Evolutionary conservation across 2,113 vertebrate genomes (phyloP).

Genomic region (Pomatostomus ruficeps): DNA sequence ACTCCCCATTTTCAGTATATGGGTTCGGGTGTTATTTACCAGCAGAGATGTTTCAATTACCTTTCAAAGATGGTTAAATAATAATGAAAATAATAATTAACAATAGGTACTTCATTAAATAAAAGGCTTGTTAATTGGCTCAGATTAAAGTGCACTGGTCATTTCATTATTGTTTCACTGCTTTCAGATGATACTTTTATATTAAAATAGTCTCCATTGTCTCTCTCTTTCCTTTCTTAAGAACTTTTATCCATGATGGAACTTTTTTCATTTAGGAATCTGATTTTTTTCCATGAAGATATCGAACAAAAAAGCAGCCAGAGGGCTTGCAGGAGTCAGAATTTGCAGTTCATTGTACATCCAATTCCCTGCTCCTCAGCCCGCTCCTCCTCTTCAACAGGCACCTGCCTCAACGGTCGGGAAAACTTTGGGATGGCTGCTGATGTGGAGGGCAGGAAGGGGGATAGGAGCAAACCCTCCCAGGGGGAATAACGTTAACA

Average conservation of each 20-base stretch:
- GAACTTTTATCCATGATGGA: background rate
- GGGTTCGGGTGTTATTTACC: background rate
- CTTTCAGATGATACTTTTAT: background rate
- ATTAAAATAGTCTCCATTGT: background rate
- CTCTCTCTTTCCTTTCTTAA: background rate
- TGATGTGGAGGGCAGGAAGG: background rate
- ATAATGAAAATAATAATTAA: background rate
- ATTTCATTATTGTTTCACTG: background rate
- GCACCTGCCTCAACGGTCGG: background rate
- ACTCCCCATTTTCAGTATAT: background rate
- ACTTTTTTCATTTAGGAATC: background rate
- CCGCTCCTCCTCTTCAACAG: background rate
- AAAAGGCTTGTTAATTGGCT: background rate
- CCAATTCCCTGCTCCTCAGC: background rate
- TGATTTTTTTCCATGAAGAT: background rate
- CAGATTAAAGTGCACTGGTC: background rate
- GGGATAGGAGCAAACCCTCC: background rate
- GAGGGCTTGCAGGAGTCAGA: background rate
- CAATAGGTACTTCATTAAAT: background rate
- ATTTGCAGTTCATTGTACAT: background rate
- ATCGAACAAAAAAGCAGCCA: background rate
- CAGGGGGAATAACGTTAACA: no score
- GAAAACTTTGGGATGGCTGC: background rate
- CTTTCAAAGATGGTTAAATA: background rate
- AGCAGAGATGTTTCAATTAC: background rate